Evolutionary conservation across 2,797 vertebrate species (phyloP).

Genomic region (Falco biarmicus): DNA sequence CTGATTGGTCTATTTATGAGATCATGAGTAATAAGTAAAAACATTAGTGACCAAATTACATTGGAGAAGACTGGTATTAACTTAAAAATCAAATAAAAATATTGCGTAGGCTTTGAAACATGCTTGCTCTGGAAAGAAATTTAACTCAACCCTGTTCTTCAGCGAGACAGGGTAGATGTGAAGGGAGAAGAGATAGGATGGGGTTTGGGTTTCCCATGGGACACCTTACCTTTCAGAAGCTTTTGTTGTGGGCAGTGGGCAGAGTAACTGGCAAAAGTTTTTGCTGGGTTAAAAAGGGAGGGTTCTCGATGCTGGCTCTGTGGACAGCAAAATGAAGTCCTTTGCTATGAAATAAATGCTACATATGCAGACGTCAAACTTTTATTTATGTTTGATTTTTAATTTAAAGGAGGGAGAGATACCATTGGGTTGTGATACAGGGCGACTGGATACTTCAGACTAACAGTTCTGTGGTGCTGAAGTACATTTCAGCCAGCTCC

Average conservation of each 20-base stretch:
- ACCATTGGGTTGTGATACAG: rapidly evolving
- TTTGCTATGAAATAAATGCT: neutral
- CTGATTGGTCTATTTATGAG: neutral
- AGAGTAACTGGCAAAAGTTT: neutral
- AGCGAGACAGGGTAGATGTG: neutral
- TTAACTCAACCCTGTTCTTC: neutral
- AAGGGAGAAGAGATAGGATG: neutral
- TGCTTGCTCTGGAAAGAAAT: neutral
- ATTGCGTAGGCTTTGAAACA: neutral
- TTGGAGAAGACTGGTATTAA: neutral
- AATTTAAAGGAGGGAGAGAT: neutral
- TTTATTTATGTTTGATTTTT: neutral
- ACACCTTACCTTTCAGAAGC: neutral
- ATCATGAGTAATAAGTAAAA: neutral
- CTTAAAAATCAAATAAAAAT: neutral
- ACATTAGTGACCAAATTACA: neutral
- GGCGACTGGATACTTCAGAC: neutral
- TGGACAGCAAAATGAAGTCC: neutral
- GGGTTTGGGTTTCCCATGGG: neutral
- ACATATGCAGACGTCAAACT: neutral
- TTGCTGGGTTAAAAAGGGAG: neutral
- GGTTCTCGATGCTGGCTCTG: neutral
- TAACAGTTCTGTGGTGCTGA: neutral
- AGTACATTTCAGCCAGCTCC: neutral
- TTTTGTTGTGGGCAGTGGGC: neutral